phyloP scores from a whole-genome alignment of 2,888 invertebrate species.

The Tanypteryx hageni region DNA sequence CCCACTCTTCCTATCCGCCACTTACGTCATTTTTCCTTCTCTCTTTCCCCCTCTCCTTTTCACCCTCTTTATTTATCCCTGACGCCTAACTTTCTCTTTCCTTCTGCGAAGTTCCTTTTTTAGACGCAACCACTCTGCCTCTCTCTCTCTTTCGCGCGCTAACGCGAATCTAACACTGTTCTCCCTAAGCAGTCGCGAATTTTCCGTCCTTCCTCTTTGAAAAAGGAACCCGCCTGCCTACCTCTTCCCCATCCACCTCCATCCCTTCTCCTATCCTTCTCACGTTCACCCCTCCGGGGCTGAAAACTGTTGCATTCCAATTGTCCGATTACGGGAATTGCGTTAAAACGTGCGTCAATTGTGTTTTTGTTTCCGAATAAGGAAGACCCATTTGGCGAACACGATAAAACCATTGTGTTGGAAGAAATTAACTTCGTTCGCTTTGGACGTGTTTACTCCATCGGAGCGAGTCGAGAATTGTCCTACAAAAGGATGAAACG shows the following conservation, averaged over 20 bases:
- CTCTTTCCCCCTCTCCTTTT: neutral
- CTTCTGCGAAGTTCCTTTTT: no score
- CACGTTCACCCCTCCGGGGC: neutral
- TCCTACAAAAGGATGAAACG: no score
- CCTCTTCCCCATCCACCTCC: neutral
- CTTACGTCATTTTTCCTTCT: neutral
- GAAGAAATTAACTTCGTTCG: constrained; percentile 52
- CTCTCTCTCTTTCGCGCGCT: no score
- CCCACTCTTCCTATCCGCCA: neutral
- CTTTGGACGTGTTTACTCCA: constrained; percentile 33
- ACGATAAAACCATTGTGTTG: constrained; percentile 45
- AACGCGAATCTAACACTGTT: neutral
- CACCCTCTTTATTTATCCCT: no score
- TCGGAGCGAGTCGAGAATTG: no score
- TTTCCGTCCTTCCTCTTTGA: neutral
- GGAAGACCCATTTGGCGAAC: neutral
- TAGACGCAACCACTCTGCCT: no score
- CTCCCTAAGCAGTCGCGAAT: neutral
- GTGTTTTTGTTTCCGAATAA: constrained; percentile 51
- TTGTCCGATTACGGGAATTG: constrained; percentile 59
- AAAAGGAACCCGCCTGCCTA: neutral
- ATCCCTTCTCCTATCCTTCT: neutral
- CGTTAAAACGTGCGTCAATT: constrained; percentile 57
- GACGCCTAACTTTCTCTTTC: no score
- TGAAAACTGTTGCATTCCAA: constrained; percentile 54